Base-by-base conservation (phyloP, 2,888 invertebrate species). In the Miltochrista miniata region DNA sequence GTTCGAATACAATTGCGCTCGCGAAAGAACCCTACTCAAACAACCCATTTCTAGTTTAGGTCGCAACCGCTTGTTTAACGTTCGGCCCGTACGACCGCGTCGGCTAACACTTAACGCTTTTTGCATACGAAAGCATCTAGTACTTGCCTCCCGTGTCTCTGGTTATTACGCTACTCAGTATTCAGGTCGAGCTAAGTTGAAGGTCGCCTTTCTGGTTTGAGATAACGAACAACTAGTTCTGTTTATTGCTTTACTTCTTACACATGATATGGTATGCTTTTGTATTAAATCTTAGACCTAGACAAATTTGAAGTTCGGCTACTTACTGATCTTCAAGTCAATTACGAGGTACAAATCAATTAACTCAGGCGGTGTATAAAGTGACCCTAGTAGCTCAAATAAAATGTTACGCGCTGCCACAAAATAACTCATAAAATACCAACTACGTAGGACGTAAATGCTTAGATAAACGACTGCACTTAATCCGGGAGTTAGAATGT, bases 11-110 rank as follows among this genome's bases (percentile, higher is more conserved):
- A 90, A 91, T 90, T 89, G 89, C 89, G 86, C 84, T 90, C 88
- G 85, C 88, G 86, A 90, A 90, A 90, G 89, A 90, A 88, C 90
- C 90, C 89, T 88, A 84, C 87, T 90, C 89, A 90, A 91, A 90
- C 87, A 89, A 85, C 83, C 90, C 89, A 90, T 90, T 90, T 85
- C 90, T 90, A 90, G 88, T 90, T 89, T 81, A 87, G 84, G 85
- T 83, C 81, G 78, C 83, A 79, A 82, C 85, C 86, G 84, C 86
- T 87, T 90, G 90, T 89, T 90, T 90, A 90, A 90, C 89, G 90
- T 89, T 88, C 85, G 87, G 84, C 78, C 88, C 84, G 88, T 89
- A 90, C 88, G 84, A 86, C 87, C 87, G 86, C 88, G 85, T 79
- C 85, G 87, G 88, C 88, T 88, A 88, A 87, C 87, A 89, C 87